phyloP scores from a whole-genome alignment of 2,113 vertebrate species.

The Pelmatolapia mariae region DNA sequence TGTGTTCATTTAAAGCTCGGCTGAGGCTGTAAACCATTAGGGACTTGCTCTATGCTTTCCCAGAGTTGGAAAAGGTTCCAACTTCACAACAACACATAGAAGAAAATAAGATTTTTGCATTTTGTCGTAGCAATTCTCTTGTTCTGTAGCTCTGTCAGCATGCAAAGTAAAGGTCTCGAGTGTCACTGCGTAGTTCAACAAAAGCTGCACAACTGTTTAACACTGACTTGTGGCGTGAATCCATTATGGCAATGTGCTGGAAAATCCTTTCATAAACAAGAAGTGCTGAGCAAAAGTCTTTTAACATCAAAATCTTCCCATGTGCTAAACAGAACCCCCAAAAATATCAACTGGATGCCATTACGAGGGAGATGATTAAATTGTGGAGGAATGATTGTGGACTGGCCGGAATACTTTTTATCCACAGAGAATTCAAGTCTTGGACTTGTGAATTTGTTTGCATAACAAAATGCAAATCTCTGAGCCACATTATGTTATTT shows the following conservation, averaged over 20 bases:
- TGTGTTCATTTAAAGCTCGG: constrained; percentile 3
- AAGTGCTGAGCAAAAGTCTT: background rate
- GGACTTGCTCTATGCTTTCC: background rate
- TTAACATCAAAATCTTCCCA: background rate
- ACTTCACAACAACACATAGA: background rate
- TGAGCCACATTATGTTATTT: background rate
- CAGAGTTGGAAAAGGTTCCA: constrained; percentile 20
- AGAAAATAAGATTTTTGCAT: background rate
- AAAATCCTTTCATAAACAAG: background rate
- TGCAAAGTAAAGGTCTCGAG: background rate
- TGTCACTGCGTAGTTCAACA: background rate
- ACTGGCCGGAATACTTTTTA: background rate
- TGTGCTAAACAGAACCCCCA: background rate
- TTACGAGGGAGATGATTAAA: background rate
- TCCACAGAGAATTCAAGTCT: background rate
- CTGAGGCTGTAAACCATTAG: constrained; percentile 52
- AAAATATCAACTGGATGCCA: background rate
- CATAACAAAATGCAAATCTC: constrained; percentile 14
- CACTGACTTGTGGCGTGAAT: background rate
- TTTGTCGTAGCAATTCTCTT: background rate
- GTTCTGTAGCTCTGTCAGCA: background rate
- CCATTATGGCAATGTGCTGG: background rate
- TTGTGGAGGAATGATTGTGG: background rate
- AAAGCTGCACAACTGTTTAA: background rate
- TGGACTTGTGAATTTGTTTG: background rate